These are phyloP conservation scores for Paradoxurus hermaphroditus DNA, from an alignment of 2,113 vertebrate genomes.

Conservation along the genomic window DNA sequence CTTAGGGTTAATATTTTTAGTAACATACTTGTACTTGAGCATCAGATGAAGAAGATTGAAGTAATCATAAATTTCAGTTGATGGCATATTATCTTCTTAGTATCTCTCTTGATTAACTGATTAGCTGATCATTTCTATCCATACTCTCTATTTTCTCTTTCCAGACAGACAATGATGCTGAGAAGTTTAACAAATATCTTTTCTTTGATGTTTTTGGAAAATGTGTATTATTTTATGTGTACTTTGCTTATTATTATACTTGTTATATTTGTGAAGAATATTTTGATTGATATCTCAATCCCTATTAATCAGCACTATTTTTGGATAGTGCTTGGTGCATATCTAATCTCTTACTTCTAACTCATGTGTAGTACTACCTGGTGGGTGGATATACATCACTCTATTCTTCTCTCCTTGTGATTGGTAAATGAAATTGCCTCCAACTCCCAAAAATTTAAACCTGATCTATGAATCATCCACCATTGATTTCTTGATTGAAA, in stretches of 20 bases:
- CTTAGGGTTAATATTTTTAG: constrained; percentile 33
- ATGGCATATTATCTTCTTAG: neutral
- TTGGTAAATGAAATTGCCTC: neutral
- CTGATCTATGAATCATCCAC: neutral
- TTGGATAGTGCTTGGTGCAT: neutral
- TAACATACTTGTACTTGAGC: neutral
- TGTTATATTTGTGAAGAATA: neutral
- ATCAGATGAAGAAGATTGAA: neutral
- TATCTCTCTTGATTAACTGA: neutral
- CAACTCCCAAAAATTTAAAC: neutral
- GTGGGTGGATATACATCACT: neutral
- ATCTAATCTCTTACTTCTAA: neutral
- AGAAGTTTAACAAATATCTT: neutral
- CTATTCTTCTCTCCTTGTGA: neutral
- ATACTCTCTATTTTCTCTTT: neutral
- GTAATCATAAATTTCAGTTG: neutral
- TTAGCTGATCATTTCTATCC: neutral
- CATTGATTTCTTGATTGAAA: neutral
- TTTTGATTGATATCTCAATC: neutral
- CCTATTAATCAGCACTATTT: neutral
- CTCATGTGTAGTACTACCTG: neutral
- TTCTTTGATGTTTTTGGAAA: neutral
- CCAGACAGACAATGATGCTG: neutral
- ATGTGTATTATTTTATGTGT: neutral
- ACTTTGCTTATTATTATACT: neutral